Percentiles rank a stretch among this genome's conserved stretches.
Conservation (phyloP, 2,888 invertebrate genomes). For the Labia minor region DNA sequence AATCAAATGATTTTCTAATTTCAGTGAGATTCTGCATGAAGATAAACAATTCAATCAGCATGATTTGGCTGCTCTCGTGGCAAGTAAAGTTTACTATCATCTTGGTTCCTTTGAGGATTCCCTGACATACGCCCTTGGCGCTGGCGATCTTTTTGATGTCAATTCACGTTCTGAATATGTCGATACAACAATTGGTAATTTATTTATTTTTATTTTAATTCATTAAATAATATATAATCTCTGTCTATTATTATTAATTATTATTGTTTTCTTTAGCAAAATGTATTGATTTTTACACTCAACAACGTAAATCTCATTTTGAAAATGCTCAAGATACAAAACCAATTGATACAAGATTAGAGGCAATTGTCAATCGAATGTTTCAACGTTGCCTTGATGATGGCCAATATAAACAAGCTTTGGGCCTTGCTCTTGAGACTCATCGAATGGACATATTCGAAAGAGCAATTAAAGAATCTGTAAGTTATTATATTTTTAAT, state of each 20-base stretch:
- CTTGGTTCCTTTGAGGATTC: constrained; percentile 95
- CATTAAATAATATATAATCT: too few species aligned
- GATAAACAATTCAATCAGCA: constrained; percentile 79
- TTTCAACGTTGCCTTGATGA: constrained; percentile 92
- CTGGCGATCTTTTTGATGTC: constrained; percentile 89
- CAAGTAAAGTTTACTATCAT: constrained; percentile 97
- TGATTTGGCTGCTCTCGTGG: constrained; percentile 89
- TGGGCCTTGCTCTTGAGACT: constrained; percentile 93
- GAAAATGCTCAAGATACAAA: constrained; percentile 49
- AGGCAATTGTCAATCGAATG: constrained; percentile 93
- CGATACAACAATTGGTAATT: constrained; percentile 79
- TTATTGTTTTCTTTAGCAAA: constrained; percentile 53
- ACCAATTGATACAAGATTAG: constrained; percentile 68
- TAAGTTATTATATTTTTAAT: constrained; percentile 30
- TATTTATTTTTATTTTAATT: constrained; percentile 15
- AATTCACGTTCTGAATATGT: constrained; percentile 91
- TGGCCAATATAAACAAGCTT: constrained; percentile 87
- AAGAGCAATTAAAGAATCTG: constrained; percentile 75
- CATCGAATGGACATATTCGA: constrained; percentile 95
- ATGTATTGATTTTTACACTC: constrained; percentile 94
- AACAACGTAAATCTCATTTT: constrained; percentile 65
- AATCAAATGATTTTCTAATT: too few species aligned
- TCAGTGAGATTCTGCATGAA: constrained; percentile 85
- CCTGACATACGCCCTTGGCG: constrained; percentile 90
- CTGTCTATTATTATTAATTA: background rate